Conservation (phyloP, 1,140 invertebrate genomes). For the Pseudobourletiella spinata region DNA sequence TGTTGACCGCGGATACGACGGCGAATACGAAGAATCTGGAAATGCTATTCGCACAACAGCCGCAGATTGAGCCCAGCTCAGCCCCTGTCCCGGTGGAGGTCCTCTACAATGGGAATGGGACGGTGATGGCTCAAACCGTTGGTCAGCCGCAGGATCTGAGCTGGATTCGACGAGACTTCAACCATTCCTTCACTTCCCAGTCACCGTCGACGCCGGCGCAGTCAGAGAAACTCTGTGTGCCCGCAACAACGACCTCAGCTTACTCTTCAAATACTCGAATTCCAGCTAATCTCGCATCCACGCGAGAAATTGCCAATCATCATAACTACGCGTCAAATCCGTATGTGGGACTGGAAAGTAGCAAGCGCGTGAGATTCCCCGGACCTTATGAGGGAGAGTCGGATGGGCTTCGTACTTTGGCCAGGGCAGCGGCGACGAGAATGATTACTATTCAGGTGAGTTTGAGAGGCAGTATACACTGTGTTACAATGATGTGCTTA, state of each 20-base stretch:
- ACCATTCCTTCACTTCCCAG: neutral
- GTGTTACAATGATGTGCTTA: neutral
- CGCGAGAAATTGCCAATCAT: slow-evolving; percentile 1
- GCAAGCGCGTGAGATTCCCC: neutral
- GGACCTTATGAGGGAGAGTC: neutral
- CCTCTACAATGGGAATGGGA: slow-evolving; percentile 11
- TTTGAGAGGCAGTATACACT: neutral
- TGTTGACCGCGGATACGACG: neutral
- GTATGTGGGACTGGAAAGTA: neutral
- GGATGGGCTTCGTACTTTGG: slow-evolving; percentile 1
- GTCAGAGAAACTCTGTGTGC: neutral
- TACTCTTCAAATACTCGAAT: neutral
- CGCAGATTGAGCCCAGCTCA: neutral
- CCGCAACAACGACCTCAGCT: too few species aligned
- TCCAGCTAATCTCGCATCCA: neutral
- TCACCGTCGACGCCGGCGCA: neutral
- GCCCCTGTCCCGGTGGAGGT: slow-evolving; percentile 15
- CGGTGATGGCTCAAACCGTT: slow-evolving; percentile 8
- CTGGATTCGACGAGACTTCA: neutral
- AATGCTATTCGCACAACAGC: slow-evolving; percentile 1
- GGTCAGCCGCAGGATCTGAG: neutral
- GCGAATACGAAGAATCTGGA: neutral
- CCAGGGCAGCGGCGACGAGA: neutral
- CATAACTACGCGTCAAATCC: neutral
- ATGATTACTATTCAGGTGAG: neutral